Evolutionary conservation across 2,888 invertebrate genomes (phyloP).

Genomic region (Pedicia rivosa): DNA sequence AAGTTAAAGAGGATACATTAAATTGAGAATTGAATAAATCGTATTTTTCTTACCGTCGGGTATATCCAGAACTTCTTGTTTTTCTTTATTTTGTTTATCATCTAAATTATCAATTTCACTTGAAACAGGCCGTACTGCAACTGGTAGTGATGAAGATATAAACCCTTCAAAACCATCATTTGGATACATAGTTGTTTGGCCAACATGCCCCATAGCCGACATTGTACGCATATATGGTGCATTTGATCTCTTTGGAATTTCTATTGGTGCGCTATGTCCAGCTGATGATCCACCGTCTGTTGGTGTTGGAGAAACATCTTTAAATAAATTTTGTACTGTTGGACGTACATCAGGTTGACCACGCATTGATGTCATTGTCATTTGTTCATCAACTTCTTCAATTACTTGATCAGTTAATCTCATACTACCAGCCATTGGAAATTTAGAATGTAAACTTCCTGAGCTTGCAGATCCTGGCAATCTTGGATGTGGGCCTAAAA

Average conservation of each 20-base stretch:
- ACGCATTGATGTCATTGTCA: slow-evolving; percentile 61
- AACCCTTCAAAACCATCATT: slow-evolving; percentile 27
- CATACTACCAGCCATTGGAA: slow-evolving; percentile 30
- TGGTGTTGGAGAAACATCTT: slow-evolving; percentile 32
- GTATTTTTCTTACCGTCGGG: too few relatives aligned
- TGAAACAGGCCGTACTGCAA: too few relatives aligned
- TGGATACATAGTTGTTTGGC: slow-evolving; percentile 18
- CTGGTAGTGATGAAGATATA: slow-evolving; percentile 26
- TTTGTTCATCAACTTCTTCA: slow-evolving; percentile 66
- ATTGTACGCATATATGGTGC: slow-evolving; percentile 21
- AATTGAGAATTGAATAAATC: too few relatives aligned
- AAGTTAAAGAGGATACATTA: too few relatives aligned
- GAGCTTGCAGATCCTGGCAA: slow-evolving; percentile 29
- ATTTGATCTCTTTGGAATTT: slow-evolving; percentile 36
- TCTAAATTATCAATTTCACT: too few relatives aligned
- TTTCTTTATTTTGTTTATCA: too few relatives aligned
- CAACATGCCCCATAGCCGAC: slow-evolving; percentile 20
- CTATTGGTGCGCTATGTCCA: slow-evolving; percentile 42
- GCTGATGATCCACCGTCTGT: slow-evolving; percentile 7
- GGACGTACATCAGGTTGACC: slow-evolving; percentile 41
- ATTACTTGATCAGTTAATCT: slow-evolving; percentile 56
- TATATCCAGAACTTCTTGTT: too few relatives aligned
- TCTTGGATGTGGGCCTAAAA: slow-evolving; percentile 10
- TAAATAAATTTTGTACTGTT: slow-evolving; percentile 45
- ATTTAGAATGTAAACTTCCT: slow-evolving; percentile 18